Evolutionary conservation across 1,140 invertebrate species (phyloP), one percentile per base, ranked within the genome.

Genomic region (Scaptomyza montana): DNA sequence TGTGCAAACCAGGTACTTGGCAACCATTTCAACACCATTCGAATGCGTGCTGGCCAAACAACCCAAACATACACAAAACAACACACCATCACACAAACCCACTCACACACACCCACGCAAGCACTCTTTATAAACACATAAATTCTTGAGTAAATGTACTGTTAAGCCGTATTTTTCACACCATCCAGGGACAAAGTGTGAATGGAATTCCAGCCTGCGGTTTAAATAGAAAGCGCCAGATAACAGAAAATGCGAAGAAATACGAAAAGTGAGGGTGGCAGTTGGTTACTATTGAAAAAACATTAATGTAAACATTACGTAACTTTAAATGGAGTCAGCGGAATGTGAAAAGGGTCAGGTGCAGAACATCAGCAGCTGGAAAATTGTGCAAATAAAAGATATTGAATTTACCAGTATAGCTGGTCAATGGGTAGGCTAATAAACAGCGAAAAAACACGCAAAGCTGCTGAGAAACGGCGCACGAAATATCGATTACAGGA

Each of bases 121-220:
- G 49, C 43, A 6, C 54, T 67, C 60, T 73, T 86, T 86, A 86
- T 86, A 85, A 73, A 71, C 75, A 51, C 71, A 86, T 86, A 86
- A 87, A 86, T 86, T 78, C 62, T 57, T 59, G 62, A 78, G 65
- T 77, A 82, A 86, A 86, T 86, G 82, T 86, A 86, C 82, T 89
- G 82, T 87, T 87, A 87, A 87, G 72, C 74, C 62, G 78, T 78
- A 87, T 86, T 81, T 72, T 70, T 71, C 47, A 78, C 75, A 87
- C 69, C 53, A 57, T 56, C 45, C 77, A 70, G 54, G 54, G 33
- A 74, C 53, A 74, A 86, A 76, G 78, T 87, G 71, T 82, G 70
- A 78, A 78, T 74, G 60, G 70, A 55, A 77, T 62, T 70, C 55
- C 43, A 57, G 47, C 46, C 41, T 82, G 57, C 55, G 71, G 55